phyloP scores from a whole-genome alignment of 2,888 invertebrate species.

The Adelognathus sp. region DNA sequence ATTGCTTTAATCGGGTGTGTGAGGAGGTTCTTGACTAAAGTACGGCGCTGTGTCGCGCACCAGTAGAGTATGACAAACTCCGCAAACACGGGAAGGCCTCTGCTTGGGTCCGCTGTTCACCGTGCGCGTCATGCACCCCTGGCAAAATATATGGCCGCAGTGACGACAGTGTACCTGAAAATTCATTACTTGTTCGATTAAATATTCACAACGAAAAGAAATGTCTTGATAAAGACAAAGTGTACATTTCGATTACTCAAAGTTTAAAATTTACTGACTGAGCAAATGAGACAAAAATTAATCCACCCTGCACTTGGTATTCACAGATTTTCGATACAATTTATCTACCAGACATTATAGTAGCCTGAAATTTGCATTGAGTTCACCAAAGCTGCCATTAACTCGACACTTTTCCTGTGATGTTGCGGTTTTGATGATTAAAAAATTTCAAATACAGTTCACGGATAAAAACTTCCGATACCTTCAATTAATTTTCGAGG shows the following conservation, averaged over 20 bases:
- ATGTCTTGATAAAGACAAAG: constrained; percentile 11
- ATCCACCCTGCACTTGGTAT: too few relatives aligned
- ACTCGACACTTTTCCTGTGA: background rate
- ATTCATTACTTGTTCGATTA: constrained; percentile 4
- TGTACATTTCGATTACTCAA: constrained; percentile 46
- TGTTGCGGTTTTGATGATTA: too few relatives aligned
- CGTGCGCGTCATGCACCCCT: constrained; percentile 89
- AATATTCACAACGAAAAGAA: constrained; percentile 31
- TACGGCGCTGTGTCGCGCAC: constrained; percentile 95
- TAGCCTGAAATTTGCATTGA: too few relatives aligned
- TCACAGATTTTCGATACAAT: too few relatives aligned
- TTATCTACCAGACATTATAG: too few relatives aligned
- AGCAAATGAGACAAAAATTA: too few relatives aligned
- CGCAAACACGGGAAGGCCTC: constrained; percentile 94
- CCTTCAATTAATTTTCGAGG: too few relatives aligned
- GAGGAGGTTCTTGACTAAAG: constrained; percentile 92
- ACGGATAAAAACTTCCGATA: too few relatives aligned
- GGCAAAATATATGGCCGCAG: constrained; percentile 98
- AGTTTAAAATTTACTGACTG: too few relatives aligned
- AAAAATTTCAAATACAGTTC: too few relatives aligned
- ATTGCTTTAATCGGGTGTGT: constrained; percentile 79
- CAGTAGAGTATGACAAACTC: constrained; percentile 98
- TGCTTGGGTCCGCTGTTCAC: constrained; percentile 94
- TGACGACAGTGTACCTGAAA: constrained; percentile 93
- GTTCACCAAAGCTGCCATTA: background rate